Evolutionary conservation across 1,140 invertebrate genomes (phyloP), one percentile per base, ranked within the genome.

Genomic region (Aleiodes sp.): DNA sequence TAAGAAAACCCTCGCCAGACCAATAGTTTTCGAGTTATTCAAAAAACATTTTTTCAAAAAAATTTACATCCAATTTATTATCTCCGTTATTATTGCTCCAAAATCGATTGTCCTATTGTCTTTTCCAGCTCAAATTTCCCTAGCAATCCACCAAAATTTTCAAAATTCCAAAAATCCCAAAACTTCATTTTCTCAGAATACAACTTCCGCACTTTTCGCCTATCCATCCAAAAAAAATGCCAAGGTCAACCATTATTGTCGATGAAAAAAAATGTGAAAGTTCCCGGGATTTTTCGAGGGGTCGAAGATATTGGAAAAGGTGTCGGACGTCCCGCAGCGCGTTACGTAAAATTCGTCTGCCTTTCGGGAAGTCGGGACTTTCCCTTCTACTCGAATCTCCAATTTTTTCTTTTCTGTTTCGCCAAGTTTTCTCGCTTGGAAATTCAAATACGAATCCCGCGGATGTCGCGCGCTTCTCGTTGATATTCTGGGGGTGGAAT

Each of bases 231-330:
- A 74, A 71, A 76, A 71, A 72, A 19, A 16, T 12, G 33, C 12
- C 14, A 14, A 33, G 43, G 28, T 52, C 26, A 29, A 41, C 41
- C 71, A 77, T 79, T 7, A 4, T 4, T 4, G 10, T 37, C 16
- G 43, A 14, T 24, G 21, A 75, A 71, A 78, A 80, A 83, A 85
- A 82, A 84, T 82, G 80, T 83, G 82, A 85, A 85, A 85, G 81
- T 79, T 73, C 14, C 10, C 12, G 10, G 16, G 52, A 35, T 24
- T 57, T 33, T 66, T 16, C 16, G 21, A 24, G 31, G 35, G 41
- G 39, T 61, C 69, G 68, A 57, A 68, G 71, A 73, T 76, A 65
- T 63, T 35, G 33, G 21, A 62, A 75, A 82, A 78, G 74, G 76
- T 78, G 76, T 73, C 31, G 46, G 73, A 68, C 74, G 57, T 69